Evolutionary conservation across 1,140 invertebrate genomes (phyloP), one percentile per base, ranked within the genome.

Genomic region (Lerema accius): DNA sequence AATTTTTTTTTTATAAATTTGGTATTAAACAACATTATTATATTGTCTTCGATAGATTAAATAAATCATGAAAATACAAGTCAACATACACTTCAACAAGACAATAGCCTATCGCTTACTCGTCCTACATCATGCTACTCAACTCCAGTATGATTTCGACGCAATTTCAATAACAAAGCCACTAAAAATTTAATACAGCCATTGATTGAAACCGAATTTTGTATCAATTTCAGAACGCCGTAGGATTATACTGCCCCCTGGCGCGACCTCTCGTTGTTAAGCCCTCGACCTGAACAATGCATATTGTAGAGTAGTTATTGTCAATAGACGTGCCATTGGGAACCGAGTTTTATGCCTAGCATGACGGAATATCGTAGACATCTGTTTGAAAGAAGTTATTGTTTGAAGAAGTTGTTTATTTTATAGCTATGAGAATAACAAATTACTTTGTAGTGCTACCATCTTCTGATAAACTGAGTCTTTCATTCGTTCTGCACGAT

Each of bases 191-290:
- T 78, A 78, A 82, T 79, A 71, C 71, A 64, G 49, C 65, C 67
- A 74, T 81, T 76, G 72, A 81, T 76, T 60, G 74, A 71, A 80
- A 76, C 71, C 66, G 67, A 84, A 76, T 78, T 80, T 68, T 78
- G 80, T 83, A 85, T 85, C 80, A 82, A 80, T 85, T 85, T 82
- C 80, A 72, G 70, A 70, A 81, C 69, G 71, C 73, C 48, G 71
- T 66, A 46, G 74, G 78, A 78, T 82, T 79, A 80, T 65, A 55
- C 60, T 73, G 72, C 78, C 80, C 78, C 79, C 78, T 58, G 72
- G 37, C 59, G 73, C 46, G 73, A 67, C 48, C 68, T 49, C 65
- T 63, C 69, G 67, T 42, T 67, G 60, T 48, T 61, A 42, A 65
- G 64, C 68, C 63, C 66, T 71, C 63, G 63, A 71, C 63, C 48